phyloP scores from a whole-genome alignment of 2,888 invertebrate genomes.

The Perizoma flavofasciatum region DNA sequence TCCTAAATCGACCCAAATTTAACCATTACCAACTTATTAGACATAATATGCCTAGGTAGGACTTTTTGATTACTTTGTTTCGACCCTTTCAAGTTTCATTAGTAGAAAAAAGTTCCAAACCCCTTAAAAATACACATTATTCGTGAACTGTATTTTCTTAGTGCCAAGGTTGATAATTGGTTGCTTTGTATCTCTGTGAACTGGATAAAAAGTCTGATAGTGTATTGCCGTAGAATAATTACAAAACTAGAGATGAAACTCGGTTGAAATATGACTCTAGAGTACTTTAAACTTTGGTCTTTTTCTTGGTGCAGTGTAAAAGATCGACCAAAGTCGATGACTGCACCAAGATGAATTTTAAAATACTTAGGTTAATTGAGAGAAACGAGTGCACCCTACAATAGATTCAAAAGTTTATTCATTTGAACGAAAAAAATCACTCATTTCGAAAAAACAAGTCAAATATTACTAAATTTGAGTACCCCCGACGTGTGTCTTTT shows the following conservation, averaged over 20 bases:
- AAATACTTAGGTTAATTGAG: too few relatives aligned
- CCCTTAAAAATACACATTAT: background rate
- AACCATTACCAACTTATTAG: conserved; percentile 11
- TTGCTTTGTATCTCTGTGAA: background rate
- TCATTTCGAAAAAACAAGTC: too few relatives aligned
- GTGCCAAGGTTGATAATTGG: background rate
- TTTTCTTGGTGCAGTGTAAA: too few relatives aligned
- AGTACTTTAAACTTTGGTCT: too few relatives aligned
- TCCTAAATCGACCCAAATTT: conserved; percentile 3
- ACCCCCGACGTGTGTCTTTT: too few relatives aligned
- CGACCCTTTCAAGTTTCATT: conserved; percentile 28
- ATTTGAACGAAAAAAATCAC: too few relatives aligned
- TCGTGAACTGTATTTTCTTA: background rate
- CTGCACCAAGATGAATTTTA: too few relatives aligned
- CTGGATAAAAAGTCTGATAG: background rate
- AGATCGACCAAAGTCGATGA: too few relatives aligned
- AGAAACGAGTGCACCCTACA: too few relatives aligned
- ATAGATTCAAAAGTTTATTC: too few relatives aligned
- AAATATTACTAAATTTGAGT: too few relatives aligned
- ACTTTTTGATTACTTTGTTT: conserved; percentile 6
- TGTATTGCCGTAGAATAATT: background rate
- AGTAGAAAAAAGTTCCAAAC: conserved; percentile 3
- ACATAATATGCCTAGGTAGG: conserved; percentile 1
- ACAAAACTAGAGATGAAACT: conserved; percentile 1
- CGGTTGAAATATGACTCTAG: too few relatives aligned